These are phyloP conservation scores for Tyria jacobaeae DNA, from an alignment of 2,888 invertebrate species.

Conservation along the genomic window DNA sequence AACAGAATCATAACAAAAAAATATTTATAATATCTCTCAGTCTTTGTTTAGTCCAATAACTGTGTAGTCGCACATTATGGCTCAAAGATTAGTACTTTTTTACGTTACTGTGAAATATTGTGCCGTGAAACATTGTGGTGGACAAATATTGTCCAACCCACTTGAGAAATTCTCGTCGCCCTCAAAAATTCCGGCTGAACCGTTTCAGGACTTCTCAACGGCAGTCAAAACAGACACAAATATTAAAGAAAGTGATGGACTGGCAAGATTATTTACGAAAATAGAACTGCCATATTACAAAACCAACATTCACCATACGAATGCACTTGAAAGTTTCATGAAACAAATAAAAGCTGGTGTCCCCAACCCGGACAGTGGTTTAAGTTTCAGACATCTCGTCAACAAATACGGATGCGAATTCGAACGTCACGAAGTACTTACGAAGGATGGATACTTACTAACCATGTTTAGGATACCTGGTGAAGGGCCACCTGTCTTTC, in stretches of 20 bases:
- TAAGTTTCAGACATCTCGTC: conserved; percentile 10
- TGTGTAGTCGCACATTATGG: conserved; percentile 1
- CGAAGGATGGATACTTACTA: conserved; percentile 68
- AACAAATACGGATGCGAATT: conserved; percentile 64
- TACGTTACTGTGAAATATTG: background rate
- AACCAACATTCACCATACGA: background rate
- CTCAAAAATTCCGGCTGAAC: background rate
- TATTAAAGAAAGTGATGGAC: background rate
- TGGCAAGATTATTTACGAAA: background rate
- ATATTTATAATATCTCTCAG: background rate
- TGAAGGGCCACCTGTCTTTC: conserved; percentile 63
- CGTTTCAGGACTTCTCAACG: background rate
- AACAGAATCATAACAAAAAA: conserved; percentile 6
- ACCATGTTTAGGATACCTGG: conserved; percentile 65
- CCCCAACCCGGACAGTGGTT: background rate
- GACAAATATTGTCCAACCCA: background rate
- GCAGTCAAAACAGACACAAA: background rate
- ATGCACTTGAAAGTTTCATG: background rate
- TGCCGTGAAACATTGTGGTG: conserved; percentile 2
- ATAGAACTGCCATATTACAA: background rate
- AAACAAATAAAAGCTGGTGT: background rate
- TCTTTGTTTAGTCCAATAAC: background rate
- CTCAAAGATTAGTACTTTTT: conserved; percentile 1
- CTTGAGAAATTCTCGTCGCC: background rate
- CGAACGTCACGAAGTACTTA: conserved; percentile 60